Evolutionary conservation across 1,140 invertebrate genomes (phyloP).

Genomic region (Drosophila setifemur): DNA sequence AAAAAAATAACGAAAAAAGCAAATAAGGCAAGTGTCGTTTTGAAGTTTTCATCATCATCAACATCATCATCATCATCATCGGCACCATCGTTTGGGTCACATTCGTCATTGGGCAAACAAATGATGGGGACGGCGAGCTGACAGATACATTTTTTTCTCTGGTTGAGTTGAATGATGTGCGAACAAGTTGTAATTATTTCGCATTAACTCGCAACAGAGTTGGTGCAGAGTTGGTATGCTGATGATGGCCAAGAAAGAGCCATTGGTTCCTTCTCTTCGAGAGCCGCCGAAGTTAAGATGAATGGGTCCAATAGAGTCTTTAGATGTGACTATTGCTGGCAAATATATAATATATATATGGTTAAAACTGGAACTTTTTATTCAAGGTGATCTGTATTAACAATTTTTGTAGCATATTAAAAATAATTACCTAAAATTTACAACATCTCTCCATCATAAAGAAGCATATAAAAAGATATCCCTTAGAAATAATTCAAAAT

Average conservation of each 20-base stretch:
- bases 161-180: constrained; percentile 66
- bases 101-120: constrained; percentile 77
- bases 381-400: too few species aligned
- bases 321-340: not conserved
- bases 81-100: constrained; percentile 24
- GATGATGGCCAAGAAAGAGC: constrained; percentile 13
- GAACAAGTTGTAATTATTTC: constrained; percentile 79
- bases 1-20: constrained; percentile 38
- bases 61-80: constrained; percentile 1
- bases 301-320: not conserved
- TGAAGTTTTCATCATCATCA: constrained; percentile 64
- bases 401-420: too few species aligned
- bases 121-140: constrained; percentile 57
- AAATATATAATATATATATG: too few species aligned
- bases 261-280: not conserved
- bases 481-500: too few species aligned
- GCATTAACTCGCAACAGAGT: constrained; percentile 55
- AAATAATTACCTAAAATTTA: not conserved
- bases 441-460: not conserved
- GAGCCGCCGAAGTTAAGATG: constrained; percentile 4
- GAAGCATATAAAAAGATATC: not conserved
- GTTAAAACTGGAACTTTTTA: too few species aligned
- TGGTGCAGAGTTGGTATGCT: constrained; percentile 12
- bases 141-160: constrained; percentile 64
- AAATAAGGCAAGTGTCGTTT: constrained; percentile 73